Percentiles rank a stretch among this genome's conserved stretches.
phyloP scores from a whole-genome alignment of 2,797 vertebrate genomes.

The Danio kyathit region DNA sequence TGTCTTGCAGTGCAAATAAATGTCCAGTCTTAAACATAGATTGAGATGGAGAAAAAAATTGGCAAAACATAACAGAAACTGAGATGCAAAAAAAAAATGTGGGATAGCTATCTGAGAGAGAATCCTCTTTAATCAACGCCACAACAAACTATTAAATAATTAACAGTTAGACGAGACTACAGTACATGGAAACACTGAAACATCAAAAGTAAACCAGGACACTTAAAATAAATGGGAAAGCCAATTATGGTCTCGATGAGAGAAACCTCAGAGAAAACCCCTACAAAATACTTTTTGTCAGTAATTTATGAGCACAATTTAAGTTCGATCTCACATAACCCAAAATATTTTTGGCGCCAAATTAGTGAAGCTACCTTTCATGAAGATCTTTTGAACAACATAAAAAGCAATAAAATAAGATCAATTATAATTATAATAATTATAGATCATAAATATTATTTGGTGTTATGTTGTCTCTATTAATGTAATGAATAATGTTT shows the following conservation, averaged over 20 bases:
- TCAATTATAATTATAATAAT: too few species aligned
- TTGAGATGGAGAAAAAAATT: not conserved
- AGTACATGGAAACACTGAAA: conserved; percentile 55
- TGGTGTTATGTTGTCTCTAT: too few species aligned
- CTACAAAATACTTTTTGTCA: not conserved
- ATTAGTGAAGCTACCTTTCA: too few species aligned
- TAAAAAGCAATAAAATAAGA: too few species aligned
- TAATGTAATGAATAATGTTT: too few species aligned
- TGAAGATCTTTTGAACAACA: too few species aligned
- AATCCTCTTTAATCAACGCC: not conserved
- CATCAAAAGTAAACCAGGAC: conserved; percentile 63
- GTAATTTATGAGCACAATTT: not conserved
- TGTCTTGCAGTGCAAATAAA: not conserved
- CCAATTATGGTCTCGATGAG: conserved; percentile 62
- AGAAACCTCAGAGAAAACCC: conserved; percentile 41
- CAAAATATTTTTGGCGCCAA: not conserved
- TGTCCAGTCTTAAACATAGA: not conserved
- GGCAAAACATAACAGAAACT: not conserved
- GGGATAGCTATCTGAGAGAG: not conserved
- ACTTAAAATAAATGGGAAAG: conserved; percentile 57
- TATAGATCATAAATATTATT: too few species aligned
- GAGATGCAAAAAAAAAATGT: not conserved
- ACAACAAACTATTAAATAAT: conserved; percentile 27
- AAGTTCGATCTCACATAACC: not conserved
- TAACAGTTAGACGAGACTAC: conserved; percentile 10